These are phyloP conservation scores for Indri indri DNA, from an alignment of 2,113 vertebrate species.

Conservation along the genomic window DNA sequence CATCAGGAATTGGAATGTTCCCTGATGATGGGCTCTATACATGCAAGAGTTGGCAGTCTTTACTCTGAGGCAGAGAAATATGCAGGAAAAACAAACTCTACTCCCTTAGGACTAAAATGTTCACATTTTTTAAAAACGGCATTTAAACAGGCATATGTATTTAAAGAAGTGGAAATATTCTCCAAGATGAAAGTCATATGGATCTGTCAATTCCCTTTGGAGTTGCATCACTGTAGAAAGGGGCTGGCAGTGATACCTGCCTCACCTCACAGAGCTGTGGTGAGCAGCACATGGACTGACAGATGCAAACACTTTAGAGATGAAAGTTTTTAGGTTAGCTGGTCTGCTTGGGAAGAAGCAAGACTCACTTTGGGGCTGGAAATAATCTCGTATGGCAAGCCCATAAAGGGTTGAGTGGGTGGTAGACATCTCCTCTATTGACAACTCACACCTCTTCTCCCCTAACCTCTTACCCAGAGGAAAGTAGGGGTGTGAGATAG, in stretches of 20 bases:
- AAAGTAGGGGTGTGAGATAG: background rate
- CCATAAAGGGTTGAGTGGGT: background rate
- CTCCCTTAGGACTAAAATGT: background rate
- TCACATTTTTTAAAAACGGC: background rate
- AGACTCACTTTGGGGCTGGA: background rate
- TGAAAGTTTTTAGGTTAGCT: background rate
- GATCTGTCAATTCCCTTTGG: background rate
- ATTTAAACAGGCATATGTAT: background rate
- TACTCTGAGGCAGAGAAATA: background rate
- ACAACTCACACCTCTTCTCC: background rate
- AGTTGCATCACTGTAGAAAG: background rate
- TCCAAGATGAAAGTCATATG: background rate
- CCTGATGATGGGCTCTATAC: background rate
- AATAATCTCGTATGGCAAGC: background rate
- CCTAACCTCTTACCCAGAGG: background rate
- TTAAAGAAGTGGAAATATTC: background rate
- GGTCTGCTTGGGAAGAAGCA: background rate
- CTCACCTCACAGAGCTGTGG: background rate
- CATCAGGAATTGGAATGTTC: background rate
- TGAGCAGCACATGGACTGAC: background rate
- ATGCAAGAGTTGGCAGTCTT: background rate
- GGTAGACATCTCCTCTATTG: background rate
- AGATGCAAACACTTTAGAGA: background rate
- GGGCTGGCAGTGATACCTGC: background rate
- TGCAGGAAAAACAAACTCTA: background rate